Conservation (phyloP, 2,888 invertebrate genomes). For the Tenthredo mesomela region DNA sequence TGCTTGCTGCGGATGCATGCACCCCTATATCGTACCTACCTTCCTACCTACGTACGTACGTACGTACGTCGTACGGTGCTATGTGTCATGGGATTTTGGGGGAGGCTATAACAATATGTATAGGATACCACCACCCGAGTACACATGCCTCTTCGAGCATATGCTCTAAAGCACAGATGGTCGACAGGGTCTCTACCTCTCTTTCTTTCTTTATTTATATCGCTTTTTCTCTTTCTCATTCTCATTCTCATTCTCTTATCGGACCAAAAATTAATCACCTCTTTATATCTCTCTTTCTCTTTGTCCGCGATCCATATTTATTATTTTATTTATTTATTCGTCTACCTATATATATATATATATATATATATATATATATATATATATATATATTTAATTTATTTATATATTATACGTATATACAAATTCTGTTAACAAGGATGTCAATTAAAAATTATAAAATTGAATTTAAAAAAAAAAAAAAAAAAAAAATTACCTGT, state of each 20-base stretch:
- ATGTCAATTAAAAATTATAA: neutral
- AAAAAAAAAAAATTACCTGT: neutral
- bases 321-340: neutral
- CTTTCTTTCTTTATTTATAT: neutral
- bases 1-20: constrained; percentile 29
- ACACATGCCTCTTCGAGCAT: constrained; percentile 68
- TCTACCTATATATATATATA: neutral
- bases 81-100: constrained; percentile 63
- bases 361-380: neutral
- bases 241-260: constrained; percentile 19
- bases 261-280: neutral
- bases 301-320: neutral
- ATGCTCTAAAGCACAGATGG: constrained; percentile 71
- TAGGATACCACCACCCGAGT: constrained; percentile 56
- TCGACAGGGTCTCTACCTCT: constrained; percentile 65
- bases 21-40: constrained; percentile 26
- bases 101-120: constrained; percentile 66
- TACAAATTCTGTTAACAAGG: constrained; percentile 2
- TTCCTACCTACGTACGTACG: neutral
- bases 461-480: neutral
- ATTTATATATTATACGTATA: neutral
- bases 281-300: neutral
- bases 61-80: neutral
- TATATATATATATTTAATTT: neutral
- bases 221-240: neutral